These are phyloP conservation scores for Paraplagusia blochii DNA, from an alignment of 2,113 vertebrate genomes.

Conservation along the genomic window DNA sequence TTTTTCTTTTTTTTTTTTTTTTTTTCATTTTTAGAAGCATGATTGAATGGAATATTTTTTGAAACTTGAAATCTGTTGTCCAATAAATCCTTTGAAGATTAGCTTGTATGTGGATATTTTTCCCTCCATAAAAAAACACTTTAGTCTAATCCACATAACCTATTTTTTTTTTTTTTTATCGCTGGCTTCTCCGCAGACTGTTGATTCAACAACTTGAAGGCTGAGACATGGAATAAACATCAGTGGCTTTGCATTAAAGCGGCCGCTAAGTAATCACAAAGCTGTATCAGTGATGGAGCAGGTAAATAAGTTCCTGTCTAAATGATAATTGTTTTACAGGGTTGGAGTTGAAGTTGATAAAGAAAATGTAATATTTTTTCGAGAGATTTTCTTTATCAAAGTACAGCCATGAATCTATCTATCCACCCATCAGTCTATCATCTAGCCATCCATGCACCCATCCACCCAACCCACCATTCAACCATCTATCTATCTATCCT, in stretches of 20 bases:
- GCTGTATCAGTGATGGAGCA: slow-evolving; percentile 36
- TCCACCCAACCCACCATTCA: no score
- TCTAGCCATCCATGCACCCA: no score
- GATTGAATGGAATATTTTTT: slow-evolving; percentile 50
- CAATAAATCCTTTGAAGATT: slow-evolving; percentile 69
- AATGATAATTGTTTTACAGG: no score
- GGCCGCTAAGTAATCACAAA: slow-evolving; percentile 16
- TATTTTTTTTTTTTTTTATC: slow-evolving; percentile 17
- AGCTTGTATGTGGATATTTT: slow-evolving; percentile 13
- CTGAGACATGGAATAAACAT: slow-evolving; percentile 28
- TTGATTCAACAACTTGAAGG: slow-evolving; percentile 25
- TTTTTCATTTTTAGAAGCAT: slow-evolving; percentile 34
- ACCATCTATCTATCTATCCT: no score
- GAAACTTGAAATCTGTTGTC: slow-evolving; percentile 56
- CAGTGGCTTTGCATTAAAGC: slow-evolving; percentile 40
- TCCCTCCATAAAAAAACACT: neutral
- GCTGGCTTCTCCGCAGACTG: slow-evolving; percentile 16
- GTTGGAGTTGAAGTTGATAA: no score
- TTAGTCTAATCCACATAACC: no score
- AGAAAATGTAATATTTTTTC: no score
- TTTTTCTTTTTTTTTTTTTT: neutral
- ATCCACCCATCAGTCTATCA: no score
- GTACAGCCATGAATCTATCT: no score
- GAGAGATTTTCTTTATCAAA: no score
- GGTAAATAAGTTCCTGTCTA: no score